These are phyloP conservation scores for Phalacrocorax aristotelis DNA, from an alignment of 2,113 vertebrate species.

Conservation along the genomic window DNA sequence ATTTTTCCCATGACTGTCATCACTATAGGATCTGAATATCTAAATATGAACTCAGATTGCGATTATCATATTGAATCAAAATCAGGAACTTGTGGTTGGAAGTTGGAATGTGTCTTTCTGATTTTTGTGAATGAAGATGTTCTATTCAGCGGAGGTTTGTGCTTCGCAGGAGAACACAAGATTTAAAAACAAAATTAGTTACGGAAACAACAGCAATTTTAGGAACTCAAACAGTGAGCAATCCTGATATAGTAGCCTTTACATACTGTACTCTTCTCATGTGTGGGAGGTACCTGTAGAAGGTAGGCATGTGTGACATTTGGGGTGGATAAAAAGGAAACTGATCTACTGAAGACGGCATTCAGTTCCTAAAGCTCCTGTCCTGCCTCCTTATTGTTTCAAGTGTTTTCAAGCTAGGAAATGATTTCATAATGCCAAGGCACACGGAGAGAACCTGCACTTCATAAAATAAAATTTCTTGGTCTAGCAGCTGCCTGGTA, in stretches of 20 bases:
- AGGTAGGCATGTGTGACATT: not conserved
- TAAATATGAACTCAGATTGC: not conserved
- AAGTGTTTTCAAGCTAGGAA: not conserved
- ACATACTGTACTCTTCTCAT: not conserved
- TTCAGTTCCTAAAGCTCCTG: not conserved
- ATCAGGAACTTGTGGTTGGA: not conserved
- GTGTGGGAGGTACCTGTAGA: not conserved
- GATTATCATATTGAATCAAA: not conserved
- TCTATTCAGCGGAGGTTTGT: not conserved
- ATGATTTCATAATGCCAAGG: not conserved
- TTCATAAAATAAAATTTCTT: slow-evolving; percentile 11
- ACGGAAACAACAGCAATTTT: not conserved
- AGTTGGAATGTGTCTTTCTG: not conserved
- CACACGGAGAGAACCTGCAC: not conserved
- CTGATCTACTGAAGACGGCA: not conserved
- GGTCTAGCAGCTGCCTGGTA: not conserved
- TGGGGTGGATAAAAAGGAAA: not conserved
- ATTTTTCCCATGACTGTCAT: not conserved
- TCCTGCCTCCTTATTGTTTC: not conserved
- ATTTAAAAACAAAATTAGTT: not conserved
- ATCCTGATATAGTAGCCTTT: not conserved
- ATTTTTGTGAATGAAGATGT: not conserved
- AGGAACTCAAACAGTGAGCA: not conserved
- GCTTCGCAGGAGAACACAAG: not conserved
- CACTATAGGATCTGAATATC: not conserved